These are phyloP conservation scores for Mesorhabditis spiculigera DNA, from an alignment of 2,888 invertebrate species.

Conservation along the genomic window DNA sequence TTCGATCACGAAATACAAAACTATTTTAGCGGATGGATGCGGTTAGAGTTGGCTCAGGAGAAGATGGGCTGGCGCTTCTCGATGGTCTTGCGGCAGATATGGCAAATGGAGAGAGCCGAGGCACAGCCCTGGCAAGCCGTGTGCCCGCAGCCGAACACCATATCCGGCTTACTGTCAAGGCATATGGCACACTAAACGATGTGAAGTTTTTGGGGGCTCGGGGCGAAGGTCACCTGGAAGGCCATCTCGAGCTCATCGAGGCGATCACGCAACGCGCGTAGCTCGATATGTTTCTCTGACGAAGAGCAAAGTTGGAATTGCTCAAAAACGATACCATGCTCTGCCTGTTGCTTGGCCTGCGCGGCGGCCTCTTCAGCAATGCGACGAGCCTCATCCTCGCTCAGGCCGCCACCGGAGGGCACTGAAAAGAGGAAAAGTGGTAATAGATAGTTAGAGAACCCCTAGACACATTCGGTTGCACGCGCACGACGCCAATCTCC, in stretches of 20 bases:
- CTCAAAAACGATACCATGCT: conserved; percentile 15
- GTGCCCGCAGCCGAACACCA: conserved; percentile 21
- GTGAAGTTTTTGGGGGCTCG: too few relatives aligned
- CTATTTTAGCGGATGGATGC: too few relatives aligned
- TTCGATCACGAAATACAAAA: too few relatives aligned
- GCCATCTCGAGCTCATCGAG: conserved; percentile 33
- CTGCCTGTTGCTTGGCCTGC: conserved; percentile 28
- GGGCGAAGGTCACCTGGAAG: conserved; percentile 1
- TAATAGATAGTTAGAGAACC: too few relatives aligned
- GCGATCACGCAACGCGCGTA: conserved; percentile 21
- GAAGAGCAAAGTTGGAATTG: not conserved
- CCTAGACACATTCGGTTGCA: conserved; percentile 5
- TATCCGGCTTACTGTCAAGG: conserved; percentile 25
- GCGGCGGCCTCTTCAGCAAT: conserved; percentile 28
- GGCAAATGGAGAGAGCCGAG: conserved; percentile 24
- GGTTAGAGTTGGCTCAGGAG: conserved; percentile 11
- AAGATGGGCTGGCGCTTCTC: conserved; percentile 28
- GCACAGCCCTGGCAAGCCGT: conserved; percentile 29
- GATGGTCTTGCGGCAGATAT: conserved; percentile 31
- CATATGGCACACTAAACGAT: conserved; percentile 27
- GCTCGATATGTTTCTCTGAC: conserved; percentile 29
- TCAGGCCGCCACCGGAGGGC: not conserved
- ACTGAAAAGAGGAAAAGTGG: too few relatives aligned
- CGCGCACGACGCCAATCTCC: conserved; percentile 18
- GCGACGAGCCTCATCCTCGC: conserved; percentile 15